Evolutionary conservation across 2,113 vertebrate species (phyloP).

Genomic region (Seriola rivoliana): DNA sequence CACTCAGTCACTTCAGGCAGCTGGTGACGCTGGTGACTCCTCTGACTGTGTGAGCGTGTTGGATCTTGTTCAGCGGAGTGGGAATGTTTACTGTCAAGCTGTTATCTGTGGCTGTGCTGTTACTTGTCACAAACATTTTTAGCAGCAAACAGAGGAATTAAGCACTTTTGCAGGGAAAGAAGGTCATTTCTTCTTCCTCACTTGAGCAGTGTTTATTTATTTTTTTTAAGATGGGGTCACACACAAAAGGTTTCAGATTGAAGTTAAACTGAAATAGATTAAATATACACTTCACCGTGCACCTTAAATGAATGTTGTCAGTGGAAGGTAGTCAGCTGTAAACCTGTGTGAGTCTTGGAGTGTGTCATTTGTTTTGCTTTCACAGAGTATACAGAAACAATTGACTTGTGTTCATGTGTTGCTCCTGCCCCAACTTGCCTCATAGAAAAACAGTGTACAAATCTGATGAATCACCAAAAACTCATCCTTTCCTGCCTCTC

Average conservation of each 20-base stretch:
- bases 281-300: not conserved
- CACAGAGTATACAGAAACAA: not conserved
- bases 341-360: not conserved
- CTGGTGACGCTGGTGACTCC: slow-evolving; percentile 32
- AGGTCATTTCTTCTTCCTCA: not conserved
- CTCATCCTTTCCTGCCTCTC: not conserved
- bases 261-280: not conserved
- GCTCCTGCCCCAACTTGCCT: not conserved
- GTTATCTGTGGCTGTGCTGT: not conserved
- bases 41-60: slow-evolving; percentile 38
- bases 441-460: not conserved
- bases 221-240: not conserved
- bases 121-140: slow-evolving; percentile 12
- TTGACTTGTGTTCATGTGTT: slow-evolving; percentile 16
- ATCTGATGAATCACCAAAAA: slow-evolving; percentile 27
- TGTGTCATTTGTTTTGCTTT: not conserved
- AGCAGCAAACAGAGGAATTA: slow-evolving; percentile 1
- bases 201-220: not conserved
- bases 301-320: not conserved
- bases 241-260: not conserved
- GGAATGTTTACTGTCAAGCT: slow-evolving; percentile 44
- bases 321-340: not conserved
- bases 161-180: not conserved
- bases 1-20: not conserved
- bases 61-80: slow-evolving; percentile 44